Conservation (phyloP, 2,888 invertebrate species). For the Andrena haemorrhoa region DNA sequence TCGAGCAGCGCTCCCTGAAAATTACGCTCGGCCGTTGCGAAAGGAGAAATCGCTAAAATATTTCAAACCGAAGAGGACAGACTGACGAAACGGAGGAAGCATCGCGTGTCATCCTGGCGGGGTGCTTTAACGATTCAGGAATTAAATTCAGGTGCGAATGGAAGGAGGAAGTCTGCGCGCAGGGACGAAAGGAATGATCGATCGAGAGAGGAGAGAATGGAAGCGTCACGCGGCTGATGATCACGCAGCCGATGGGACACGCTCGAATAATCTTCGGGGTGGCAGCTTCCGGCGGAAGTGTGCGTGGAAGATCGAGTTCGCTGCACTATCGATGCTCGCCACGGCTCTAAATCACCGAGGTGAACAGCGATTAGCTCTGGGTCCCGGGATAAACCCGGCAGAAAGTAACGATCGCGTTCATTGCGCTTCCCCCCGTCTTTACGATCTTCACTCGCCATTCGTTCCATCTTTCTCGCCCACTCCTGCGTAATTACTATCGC, state of each 20-base stretch:
- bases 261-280: conserved; percentile 77
- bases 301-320: conserved; percentile 65
- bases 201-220: conserved; percentile 42
- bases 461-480: background rate
- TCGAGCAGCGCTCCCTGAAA: background rate
- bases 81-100: too few species aligned
- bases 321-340: conserved; percentile 58
- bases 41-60: background rate
- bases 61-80: too few species aligned
- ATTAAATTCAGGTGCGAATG: background rate
- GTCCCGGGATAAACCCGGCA: conserved; percentile 37
- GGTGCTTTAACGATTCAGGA: background rate
- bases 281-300: conserved; percentile 76
- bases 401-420: conserved; percentile 27
- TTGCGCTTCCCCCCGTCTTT: background rate
- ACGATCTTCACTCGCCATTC: conserved; percentile 20
- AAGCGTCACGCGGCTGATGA: conserved; percentile 58
- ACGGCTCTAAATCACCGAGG: conserved; percentile 61
- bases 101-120: too few species aligned
- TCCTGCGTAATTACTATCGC: background rate
- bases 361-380: conserved; percentile 63
- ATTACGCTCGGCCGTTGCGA: background rate
- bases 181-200: conserved; percentile 24
- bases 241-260: conserved; percentile 67
- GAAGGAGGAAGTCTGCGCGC: conserved; percentile 4